Percentiles rank a stretch among this genome's conserved stretches.
phyloP scores from a whole-genome alignment of 2,888 invertebrate genomes.

The Drosophila cognata region DNA sequence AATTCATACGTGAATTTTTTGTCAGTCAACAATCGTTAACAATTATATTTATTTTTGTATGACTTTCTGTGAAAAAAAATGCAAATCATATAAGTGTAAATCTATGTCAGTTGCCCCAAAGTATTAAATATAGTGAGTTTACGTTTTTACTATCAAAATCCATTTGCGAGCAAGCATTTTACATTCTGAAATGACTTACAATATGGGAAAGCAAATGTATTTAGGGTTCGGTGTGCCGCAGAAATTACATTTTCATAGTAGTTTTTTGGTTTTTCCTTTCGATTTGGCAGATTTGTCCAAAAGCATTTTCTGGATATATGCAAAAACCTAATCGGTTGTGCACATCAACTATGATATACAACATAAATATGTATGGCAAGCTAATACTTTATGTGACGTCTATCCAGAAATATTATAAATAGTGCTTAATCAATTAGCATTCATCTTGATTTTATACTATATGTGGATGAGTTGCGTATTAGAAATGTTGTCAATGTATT shows the following conservation, averaged over 20 bases:
- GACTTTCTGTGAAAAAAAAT: not conserved
- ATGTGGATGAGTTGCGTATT: not conserved
- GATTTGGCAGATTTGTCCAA: slow-evolving; percentile 15
- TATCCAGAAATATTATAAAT: not conserved
- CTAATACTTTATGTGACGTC: not conserved
- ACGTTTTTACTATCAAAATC: not conserved
- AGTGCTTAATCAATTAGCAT: not conserved
- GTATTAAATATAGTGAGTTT: not conserved
- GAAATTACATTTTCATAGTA: not conserved
- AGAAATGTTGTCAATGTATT: not conserved
- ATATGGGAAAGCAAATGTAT: slow-evolving; percentile 11
- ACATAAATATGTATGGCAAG: not conserved
- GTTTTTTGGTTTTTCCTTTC: slow-evolving; percentile 19
- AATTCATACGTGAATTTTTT: not conserved
- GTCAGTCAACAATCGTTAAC: not conserved
- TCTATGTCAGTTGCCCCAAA: not conserved
- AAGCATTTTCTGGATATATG: slow-evolving; percentile 15
- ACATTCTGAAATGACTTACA: not conserved
- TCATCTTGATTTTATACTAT: not conserved
- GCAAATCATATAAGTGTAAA: not conserved
- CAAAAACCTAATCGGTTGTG: slow-evolving; percentile 35
- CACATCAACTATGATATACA: slow-evolving; percentile 23
- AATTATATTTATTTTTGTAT: not conserved
- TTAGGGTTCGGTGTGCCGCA: not conserved
- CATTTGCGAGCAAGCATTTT: not conserved